These are phyloP conservation scores for Sitophilus oryzae DNA, from an alignment of 1,140 invertebrate genomes.

Conservation along the genomic window DNA sequence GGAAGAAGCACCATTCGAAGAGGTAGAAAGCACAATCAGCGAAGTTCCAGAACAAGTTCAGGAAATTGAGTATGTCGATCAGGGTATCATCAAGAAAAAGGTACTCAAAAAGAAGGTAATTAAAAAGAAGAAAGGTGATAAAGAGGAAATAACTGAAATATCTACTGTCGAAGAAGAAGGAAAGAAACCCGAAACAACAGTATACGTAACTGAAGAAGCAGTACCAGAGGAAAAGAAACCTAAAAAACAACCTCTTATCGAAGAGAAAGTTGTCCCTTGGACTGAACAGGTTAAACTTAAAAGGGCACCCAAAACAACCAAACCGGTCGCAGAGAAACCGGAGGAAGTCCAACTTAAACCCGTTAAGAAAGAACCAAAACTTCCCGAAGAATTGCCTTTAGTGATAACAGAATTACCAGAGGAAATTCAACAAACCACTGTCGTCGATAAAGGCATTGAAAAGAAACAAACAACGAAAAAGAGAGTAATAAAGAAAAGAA, in stretches of 20 bases:
- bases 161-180: slow-evolving; percentile 12
- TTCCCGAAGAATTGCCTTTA: background rate
- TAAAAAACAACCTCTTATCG: slow-evolving; percentile 38
- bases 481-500: slow-evolving; percentile 40
- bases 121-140: slow-evolving; percentile 14
- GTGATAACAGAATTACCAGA: slow-evolving; percentile 30
- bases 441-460: slow-evolving; percentile 28
- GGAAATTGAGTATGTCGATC: background rate
- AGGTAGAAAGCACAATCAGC: background rate
- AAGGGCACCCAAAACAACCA: background rate
- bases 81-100: slow-evolving; percentile 11
- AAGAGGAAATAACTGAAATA: slow-evolving; percentile 18
- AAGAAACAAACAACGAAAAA: slow-evolving; percentile 43
- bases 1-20: slow-evolving; percentile 24
- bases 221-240: slow-evolving; percentile 29
- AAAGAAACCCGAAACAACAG: slow-evolving; percentile 4
- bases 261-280: slow-evolving; percentile 36
- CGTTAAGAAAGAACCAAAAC: slow-evolving; percentile 26
- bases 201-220: slow-evolving; percentile 28
- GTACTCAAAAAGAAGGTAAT: slow-evolving; percentile 7
- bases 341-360: slow-evolving; percentile 35
- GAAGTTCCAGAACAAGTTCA: slow-evolving; percentile 14
- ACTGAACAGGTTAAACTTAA: slow-evolving; percentile 19
- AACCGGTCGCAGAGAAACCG: slow-evolving; percentile 29
- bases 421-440: slow-evolving; percentile 38